phyloP scores from a whole-genome alignment of 2,113 vertebrate species.

The Antechinus flavipes region DNA sequence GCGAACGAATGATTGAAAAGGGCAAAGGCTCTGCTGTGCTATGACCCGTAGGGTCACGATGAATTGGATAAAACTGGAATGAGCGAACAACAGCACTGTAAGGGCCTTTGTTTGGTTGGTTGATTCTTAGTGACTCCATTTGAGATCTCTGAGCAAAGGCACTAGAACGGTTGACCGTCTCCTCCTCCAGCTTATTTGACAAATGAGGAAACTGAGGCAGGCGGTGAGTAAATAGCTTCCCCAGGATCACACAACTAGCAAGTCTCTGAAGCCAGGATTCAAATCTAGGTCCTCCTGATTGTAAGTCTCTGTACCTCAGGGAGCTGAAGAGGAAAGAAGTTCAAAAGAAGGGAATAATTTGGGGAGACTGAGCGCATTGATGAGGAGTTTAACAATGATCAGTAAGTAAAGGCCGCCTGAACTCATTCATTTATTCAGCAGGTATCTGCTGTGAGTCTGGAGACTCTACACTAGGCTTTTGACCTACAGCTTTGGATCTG shows the following conservation, averaged over 20 bases:
- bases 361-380: not conserved
- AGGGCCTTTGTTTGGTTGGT: not conserved
- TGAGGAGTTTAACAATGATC: too few relatives aligned
- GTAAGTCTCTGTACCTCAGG: not conserved
- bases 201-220: not conserved
- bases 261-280: not conserved
- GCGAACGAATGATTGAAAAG: not conserved
- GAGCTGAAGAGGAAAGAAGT: not conserved
- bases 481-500: too few relatives aligned
- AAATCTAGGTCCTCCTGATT: conserved; percentile 20
- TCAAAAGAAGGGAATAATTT: not conserved
- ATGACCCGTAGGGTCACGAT: not conserved
- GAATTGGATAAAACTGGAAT: not conserved
- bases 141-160: not conserved
- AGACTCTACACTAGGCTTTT: too few relatives aligned
- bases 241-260: not conserved
- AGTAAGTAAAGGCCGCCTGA: too few relatives aligned
- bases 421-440: too few relatives aligned
- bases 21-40: too few relatives aligned
- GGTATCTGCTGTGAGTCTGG: too few relatives aligned
- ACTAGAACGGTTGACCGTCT: not conserved
- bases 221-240: not conserved
- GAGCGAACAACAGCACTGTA: too few relatives aligned
- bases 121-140: not conserved
- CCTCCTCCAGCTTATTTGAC: not conserved